These are phyloP conservation scores for Malacoctenus gilli DNA, from an alignment of 2,797 vertebrate genomes.

Conservation along the genomic window DNA sequence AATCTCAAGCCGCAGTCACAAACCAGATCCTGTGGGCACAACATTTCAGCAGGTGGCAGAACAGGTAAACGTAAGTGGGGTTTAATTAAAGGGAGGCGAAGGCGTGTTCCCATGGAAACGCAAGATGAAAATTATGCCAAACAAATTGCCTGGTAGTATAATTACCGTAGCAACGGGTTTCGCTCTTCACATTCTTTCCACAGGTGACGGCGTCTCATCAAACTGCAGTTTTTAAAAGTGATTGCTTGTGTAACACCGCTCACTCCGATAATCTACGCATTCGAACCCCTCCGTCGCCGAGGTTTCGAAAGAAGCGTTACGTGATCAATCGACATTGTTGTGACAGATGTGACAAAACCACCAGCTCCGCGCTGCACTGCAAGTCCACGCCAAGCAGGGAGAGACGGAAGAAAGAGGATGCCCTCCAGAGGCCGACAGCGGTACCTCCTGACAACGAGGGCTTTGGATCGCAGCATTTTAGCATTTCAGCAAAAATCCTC, in stretches of 20 bases:
- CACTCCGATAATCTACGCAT: too few relatives aligned
- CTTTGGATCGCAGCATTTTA: too few relatives aligned
- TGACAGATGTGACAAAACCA: slow-evolving; percentile 9
- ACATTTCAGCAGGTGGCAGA: not conserved
- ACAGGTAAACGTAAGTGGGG: slow-evolving; percentile 14
- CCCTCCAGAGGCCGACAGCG: slow-evolving; percentile 52
- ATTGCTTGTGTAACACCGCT: not conserved
- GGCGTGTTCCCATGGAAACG: slow-evolving; percentile 38
- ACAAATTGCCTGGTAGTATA: slow-evolving; percentile 5
- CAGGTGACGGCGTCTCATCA: not conserved
- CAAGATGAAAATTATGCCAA: slow-evolving; percentile 5
- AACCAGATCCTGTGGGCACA: not conserved
- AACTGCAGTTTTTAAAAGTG: not conserved
- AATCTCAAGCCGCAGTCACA: not conserved
- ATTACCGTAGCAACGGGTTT: slow-evolving; percentile 22
- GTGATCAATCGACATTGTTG: not conserved
- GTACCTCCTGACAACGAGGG: not conserved
- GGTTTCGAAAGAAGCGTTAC: not conserved
- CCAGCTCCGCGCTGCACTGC: slow-evolving; percentile 51
- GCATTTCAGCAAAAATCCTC: too few relatives aligned
- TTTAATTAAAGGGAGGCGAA: slow-evolving; percentile 17
- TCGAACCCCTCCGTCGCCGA: not conserved
- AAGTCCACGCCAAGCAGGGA: slow-evolving; percentile 48
- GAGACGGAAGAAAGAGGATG: slow-evolving; percentile 12
- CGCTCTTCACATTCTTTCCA: not conserved